These are phyloP conservation scores for Electrona antarctica DNA, from an alignment of 2,113 vertebrate genomes.

Conservation along the genomic window DNA sequence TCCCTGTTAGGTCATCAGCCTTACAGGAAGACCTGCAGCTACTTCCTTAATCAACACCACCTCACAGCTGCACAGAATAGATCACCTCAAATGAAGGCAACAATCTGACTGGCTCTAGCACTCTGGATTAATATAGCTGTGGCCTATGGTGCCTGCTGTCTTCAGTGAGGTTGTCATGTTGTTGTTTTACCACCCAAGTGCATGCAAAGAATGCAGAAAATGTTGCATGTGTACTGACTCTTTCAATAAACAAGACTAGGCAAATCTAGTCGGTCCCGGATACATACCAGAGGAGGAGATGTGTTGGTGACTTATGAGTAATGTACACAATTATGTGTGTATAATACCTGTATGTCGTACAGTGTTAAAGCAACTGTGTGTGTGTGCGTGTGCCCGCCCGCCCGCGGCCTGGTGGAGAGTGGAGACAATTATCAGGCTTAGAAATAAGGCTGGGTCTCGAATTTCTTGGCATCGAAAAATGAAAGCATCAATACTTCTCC, in stretches of 20 bases:
- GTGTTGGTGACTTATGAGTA: too few relatives aligned
- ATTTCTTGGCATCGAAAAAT: too few relatives aligned
- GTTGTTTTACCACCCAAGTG: constrained; percentile 13
- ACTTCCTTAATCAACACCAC: background rate
- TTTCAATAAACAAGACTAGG: background rate
- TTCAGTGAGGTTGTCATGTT: background rate
- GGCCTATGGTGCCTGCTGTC: background rate
- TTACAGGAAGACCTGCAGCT: constrained; percentile 1
- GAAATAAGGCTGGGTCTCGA: too few relatives aligned
- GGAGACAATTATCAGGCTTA: too few relatives aligned
- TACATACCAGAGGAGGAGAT: too few relatives aligned
- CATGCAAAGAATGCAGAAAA: background rate
- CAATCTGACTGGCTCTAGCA: background rate
- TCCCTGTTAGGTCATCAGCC: constrained; percentile 30
- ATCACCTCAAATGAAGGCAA: background rate
- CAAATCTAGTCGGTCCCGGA: too few relatives aligned
- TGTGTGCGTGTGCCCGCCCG: too few relatives aligned
- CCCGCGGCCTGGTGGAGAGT: too few relatives aligned
- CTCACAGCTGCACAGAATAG: background rate
- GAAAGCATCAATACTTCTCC: too few relatives aligned
- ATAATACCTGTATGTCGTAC: too few relatives aligned
- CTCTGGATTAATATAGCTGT: background rate
- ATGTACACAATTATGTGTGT: too few relatives aligned
- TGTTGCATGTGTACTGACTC: background rate
- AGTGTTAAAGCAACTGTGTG: too few relatives aligned